Conservation (phyloP, 30 jellyfish, hydroid and myxozoan genomes). For the Phacellophora camtschatica region DNA sequence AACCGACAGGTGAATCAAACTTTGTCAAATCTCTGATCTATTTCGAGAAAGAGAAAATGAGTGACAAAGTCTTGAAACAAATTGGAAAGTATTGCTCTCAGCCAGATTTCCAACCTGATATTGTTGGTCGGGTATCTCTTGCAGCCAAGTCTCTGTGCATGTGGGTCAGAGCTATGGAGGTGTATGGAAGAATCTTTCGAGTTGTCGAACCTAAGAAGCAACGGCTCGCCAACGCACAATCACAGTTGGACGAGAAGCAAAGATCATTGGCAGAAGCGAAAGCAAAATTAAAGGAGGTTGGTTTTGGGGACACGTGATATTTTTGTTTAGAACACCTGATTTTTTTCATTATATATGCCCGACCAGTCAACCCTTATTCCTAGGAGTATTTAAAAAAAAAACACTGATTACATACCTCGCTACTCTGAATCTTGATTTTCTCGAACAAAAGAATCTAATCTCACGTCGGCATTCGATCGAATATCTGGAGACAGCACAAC, state of each 20-base stretch:
- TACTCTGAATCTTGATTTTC: no score
- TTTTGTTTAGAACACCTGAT: not conserved
- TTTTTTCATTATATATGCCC: not conserved
- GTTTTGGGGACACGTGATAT: no score
- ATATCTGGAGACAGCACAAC: no score
- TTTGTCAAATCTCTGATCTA: conserved; percentile 80
- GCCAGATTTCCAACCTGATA: conserved; percentile 94
- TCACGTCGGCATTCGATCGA: no score
- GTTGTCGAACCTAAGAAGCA: conserved; percentile 98
- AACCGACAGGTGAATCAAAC: conserved; percentile 90
- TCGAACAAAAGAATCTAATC: no score
- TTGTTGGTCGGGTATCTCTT: conserved; percentile 96
- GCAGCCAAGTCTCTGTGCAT: conserved; percentile 98
- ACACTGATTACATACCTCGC: no score
- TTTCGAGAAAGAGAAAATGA: conserved; percentile 95
- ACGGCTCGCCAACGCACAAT: conserved; percentile 86
- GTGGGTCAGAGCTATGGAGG: conserved; percentile 99
- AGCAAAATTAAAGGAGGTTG: conserved; percentile 86
- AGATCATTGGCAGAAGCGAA: conserved; percentile 94
- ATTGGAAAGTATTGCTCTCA: conserved; percentile 94
- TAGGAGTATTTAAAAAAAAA: no score
- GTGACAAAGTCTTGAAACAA: conserved; percentile 92
- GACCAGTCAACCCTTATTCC: not conserved
- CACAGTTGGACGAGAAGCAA: conserved; percentile 87
- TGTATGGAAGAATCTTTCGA: conserved; percentile 94